Base-by-base conservation (phyloP, 53 echinoderm and acorn worm genomes). In the Hippasteria phrygiana region DNA sequence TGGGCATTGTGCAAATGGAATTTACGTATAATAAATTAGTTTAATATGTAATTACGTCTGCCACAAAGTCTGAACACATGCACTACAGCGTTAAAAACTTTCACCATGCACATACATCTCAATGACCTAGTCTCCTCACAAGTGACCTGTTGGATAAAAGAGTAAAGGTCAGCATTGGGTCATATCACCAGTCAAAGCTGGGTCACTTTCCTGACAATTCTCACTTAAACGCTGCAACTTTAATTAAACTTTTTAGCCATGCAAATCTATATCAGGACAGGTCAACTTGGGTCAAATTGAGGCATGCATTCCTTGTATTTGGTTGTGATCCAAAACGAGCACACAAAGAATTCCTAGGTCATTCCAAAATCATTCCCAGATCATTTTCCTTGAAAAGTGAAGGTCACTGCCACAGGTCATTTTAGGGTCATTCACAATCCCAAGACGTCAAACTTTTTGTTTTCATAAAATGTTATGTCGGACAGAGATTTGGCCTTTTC, bases 191-290 rank as follows among this genome's bases (percentile, higher is more conserved):
- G 73, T 18, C 11, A 20, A 22, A 42, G 55, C 59, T 42, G 78
- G 56, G 78, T 78, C 78, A 78, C 55, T 16, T 55, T 37, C 59
- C 78, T 78, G 59, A 78, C 59, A 78, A 35, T 56, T 24, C 73
- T 42, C 29, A 32, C 20, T 31, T 5, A 28, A 28, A 29, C 5
- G 29, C 3, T 29, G 5, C 9, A 66, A 3, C 16, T 5, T 33
- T 32, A 8, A 42, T 5, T 4, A 72, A 17, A 40, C 20, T 5
- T 71, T 18, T 39, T 20, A 24, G 43, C 5, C 73, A 66, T 66
- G 67, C 73, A 72, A 14, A 42, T 72, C 73, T 42, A 3, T 7
- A 28, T 77, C n/a, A 77, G 1, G 1, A 32, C 13, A 26, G 37
- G 31, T 33, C 48, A 31, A 53, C 33, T 34, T 16, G 31, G 77